A percentile compares a stretch with the other conserved stretches of the same genome.
Evolutionary conservation across 2,113 vertebrate species (phyloP).

Genomic region (Cyprinodon brontotheroides): DNA sequence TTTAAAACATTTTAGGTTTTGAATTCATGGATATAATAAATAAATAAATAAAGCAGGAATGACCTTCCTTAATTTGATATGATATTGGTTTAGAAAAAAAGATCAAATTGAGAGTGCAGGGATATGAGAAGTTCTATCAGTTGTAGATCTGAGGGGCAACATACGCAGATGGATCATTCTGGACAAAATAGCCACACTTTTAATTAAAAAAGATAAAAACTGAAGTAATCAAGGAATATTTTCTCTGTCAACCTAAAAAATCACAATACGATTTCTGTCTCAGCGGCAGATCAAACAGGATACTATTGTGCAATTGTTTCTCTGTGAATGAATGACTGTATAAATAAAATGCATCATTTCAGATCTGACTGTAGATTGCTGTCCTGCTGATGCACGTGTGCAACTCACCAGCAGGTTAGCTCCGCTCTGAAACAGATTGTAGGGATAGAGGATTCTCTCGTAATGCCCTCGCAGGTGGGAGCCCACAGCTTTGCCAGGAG

Average conservation of each 20-base stretch:
- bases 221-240: neutral
- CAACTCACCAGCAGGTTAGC: slow-evolving; percentile 90
- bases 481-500: slow-evolving; percentile 94
- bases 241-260: too few relatives aligned
- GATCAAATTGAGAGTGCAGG: neutral
- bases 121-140: neutral
- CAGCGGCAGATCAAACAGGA: neutral
- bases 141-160: neutral
- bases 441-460: slow-evolving; percentile 93
- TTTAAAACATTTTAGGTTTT: neutral
- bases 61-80: neutral
- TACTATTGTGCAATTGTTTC: neutral
- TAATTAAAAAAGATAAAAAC: neutral
- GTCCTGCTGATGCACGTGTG: neutral
- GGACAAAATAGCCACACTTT: neutral
- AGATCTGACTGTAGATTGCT: neutral
- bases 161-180: neutral
- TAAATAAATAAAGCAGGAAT: neutral
- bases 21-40: neutral
- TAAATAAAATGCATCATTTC: neutral
- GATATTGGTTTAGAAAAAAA: neutral
- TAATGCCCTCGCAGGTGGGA: slow-evolving; percentile 96
- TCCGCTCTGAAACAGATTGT: slow-evolving; percentile 93
- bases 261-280: neutral
- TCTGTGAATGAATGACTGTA: too few relatives aligned